Evolutionary conservation across 2,113 vertebrate species (phyloP), one percentile per base, ranked within the genome.

Genomic region (Oryzias woworae): DNA sequence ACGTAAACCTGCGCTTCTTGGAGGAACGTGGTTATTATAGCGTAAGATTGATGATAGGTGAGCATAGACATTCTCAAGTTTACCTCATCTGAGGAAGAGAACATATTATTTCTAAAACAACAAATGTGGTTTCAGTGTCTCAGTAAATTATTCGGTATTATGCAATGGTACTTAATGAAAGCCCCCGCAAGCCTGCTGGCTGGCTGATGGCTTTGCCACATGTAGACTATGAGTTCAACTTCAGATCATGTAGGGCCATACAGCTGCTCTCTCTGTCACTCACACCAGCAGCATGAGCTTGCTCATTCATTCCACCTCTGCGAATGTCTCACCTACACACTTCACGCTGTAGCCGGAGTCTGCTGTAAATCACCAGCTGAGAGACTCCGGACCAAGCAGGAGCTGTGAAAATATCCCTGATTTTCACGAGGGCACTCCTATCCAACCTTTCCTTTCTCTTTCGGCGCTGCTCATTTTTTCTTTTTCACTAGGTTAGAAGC

Each of bases 181-280:
- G 53, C 69, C 66, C 62, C 77, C 20, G 8, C 62, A 63, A 58
- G 63, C 61, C 53, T 26, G 26, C 57, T 3, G 16, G 51, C 50
- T 14, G 54, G 15, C 56, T 77, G 83, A 90, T 86, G 69, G 58
- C 44, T 86, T 83, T 53, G 63, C 67, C 87, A 89, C 66, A 56
- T 86, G 78, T 81, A 55, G 65, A 60, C 62, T 48, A 45, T 63
- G 71, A 80, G 77, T 85, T 83, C 71, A 85, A 16, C 47, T 69
- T 75, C 60, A 45, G 66, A 73, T 42, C 70, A 61, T 71, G 50
- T 66, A 23, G 58, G 62, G 58, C 68, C 53, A 20, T 71, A 73
- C 81, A 86, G 75, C 83, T 87, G 82, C 67, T 75, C 47, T 59
- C 67, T 66, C 62, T 71, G 66, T 83, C 73, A 60, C 69, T 55